Conservation (phyloP, 2,113 vertebrate genomes). For the Acanthochromis polyacanthus region DNA sequence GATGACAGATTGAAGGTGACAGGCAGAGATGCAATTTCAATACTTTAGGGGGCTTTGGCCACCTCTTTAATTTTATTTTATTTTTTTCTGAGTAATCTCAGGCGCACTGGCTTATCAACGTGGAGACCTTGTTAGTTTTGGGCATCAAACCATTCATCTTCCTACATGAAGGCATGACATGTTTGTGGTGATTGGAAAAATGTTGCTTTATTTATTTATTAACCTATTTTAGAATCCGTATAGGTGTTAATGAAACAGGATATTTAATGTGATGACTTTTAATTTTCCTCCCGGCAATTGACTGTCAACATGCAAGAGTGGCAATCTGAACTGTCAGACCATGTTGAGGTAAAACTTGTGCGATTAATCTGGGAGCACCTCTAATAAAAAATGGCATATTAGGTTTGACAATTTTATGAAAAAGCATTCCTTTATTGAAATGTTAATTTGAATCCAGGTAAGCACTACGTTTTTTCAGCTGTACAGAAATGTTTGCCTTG, state of each 20-base stretch:
- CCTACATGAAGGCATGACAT: constrained; percentile 66
- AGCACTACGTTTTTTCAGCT: constrained; percentile 17
- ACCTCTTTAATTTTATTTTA: constrained; percentile 40
- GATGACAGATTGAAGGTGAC: constrained; percentile 76
- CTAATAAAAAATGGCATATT: constrained; percentile 38
- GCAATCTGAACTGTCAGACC: constrained; percentile 56
- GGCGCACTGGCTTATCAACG: constrained; percentile 69
- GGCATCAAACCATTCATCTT: constrained; percentile 73
- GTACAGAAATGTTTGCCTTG: constrained; percentile 11
- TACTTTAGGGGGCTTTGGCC: constrained; percentile 55
- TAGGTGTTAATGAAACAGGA: constrained; percentile 50
- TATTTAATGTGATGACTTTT: constrained; percentile 42
- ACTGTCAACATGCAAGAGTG: constrained; percentile 58
- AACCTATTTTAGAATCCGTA: constrained; percentile 29
- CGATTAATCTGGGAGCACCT: constrained; percentile 46
- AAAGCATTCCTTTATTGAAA: constrained; percentile 29
- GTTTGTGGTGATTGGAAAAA: constrained; percentile 58
- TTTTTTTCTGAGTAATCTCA: constrained; percentile 40
- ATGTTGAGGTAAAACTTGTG: constrained; percentile 30
- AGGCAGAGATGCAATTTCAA: constrained; percentile 68
- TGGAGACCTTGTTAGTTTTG: constrained; percentile 62
- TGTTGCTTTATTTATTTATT: constrained; percentile 33
- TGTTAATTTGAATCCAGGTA: constrained; percentile 29
- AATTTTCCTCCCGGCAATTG: constrained; percentile 48
- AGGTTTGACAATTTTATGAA: constrained; percentile 47